Conservation (phyloP, 1,140 invertebrate genomes). For the Hydropsyche tenuis region DNA sequence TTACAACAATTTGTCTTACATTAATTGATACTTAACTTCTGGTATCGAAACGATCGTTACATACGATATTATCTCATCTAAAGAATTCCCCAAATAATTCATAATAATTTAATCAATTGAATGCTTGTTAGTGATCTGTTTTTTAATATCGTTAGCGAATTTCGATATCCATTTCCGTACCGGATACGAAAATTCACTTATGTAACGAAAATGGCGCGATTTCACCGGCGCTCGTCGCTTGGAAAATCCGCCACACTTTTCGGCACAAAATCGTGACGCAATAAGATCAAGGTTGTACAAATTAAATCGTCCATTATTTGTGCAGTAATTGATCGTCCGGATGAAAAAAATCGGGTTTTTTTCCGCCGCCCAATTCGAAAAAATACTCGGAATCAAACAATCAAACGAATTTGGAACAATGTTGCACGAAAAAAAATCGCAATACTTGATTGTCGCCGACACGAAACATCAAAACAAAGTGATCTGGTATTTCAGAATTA, state of each 20-base stretch:
- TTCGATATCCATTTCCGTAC: conserved; percentile 22
- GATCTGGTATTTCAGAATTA: neutral
- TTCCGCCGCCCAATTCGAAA: neutral
- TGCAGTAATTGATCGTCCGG: neutral
- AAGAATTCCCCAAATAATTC: too few relatives aligned
- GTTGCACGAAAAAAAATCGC: neutral
- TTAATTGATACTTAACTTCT: too few relatives aligned
- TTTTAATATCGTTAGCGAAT: too few relatives aligned
- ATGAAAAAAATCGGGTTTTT: neutral
- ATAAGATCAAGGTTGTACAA: conserved; percentile 17
- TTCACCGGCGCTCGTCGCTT: neutral
- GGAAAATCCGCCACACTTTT: conserved; percentile 13
- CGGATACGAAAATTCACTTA: conserved; percentile 1
- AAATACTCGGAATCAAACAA: neutral
- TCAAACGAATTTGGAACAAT: neutral
- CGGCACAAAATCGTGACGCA: neutral
- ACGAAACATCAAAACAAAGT: neutral
- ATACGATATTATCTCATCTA: too few relatives aligned
- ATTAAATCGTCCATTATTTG: neutral
- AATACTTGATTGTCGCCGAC: neutral
- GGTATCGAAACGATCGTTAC: too few relatives aligned
- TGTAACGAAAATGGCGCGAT: neutral
- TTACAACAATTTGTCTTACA: too few relatives aligned
- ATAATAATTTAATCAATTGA: too few relatives aligned
- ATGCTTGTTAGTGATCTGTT: too few relatives aligned